Percentiles rank a stretch among this genome's conserved stretches.
Evolutionary conservation across 2,888 invertebrate genomes (phyloP).

Genomic region (Heliconius erato): DNA sequence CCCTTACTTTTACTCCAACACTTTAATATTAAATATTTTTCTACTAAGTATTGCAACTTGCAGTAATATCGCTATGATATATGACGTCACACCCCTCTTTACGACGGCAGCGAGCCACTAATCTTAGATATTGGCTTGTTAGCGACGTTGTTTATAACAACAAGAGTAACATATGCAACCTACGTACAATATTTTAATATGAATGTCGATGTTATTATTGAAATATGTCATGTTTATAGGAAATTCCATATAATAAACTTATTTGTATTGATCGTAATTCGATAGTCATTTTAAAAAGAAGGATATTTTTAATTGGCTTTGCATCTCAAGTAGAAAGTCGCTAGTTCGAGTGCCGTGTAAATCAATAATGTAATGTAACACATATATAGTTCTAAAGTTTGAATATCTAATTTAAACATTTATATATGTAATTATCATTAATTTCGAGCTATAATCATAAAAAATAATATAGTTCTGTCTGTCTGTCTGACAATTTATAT

Average conservation of each 20-base stretch:
- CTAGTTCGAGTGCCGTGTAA: neutral
- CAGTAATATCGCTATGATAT: constrained; percentile 74
- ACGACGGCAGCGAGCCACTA: constrained; percentile 65
- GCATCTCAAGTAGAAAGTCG: neutral
- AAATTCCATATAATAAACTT: neutral
- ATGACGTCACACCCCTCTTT: constrained; percentile 63
- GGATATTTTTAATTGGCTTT: neutral
- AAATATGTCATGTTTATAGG: constrained; percentile 7
- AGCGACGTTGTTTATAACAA: constrained; percentile 60
- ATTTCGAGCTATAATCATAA: no score
- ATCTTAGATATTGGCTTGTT: constrained; percentile 79
- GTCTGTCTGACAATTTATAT: no score
- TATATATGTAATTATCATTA: no score
- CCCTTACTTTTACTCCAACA: neutral
- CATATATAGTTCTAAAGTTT: no score
- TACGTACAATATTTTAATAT: constrained; percentile 47
- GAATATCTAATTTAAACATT: no score
- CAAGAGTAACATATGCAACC: constrained; percentile 52
- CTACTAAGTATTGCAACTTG: constrained; percentile 39
- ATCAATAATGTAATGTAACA: neutral
- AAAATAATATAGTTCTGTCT: no score
- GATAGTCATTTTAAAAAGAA: neutral
- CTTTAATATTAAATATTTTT: constrained; percentile 25
- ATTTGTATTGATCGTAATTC: neutral
- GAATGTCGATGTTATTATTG: neutral